phyloP scores from a whole-genome alignment of 2,888 invertebrate genomes.

The Leucania comma region DNA sequence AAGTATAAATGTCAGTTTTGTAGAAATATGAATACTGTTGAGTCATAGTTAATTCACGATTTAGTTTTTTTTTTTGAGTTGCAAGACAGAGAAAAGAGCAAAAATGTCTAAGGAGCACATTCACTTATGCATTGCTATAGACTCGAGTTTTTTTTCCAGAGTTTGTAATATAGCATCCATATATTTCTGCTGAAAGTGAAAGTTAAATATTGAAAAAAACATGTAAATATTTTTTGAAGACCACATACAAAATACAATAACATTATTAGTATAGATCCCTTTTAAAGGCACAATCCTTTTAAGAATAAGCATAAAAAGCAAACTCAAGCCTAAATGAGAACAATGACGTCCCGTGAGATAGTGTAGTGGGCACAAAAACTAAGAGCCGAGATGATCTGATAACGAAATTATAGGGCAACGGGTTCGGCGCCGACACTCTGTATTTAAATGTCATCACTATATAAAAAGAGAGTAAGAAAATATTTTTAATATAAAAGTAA shows the following conservation, averaged over 20 bases:
- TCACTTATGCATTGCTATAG: slow-evolving; percentile 19
- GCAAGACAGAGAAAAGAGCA: slow-evolving; percentile 17
- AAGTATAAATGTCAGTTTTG: slow-evolving; percentile 19
- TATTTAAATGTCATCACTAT: slow-evolving; percentile 66
- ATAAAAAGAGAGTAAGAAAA: slow-evolving; percentile 55
- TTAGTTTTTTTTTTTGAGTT: slow-evolving; percentile 34
- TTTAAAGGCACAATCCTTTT: slow-evolving; percentile 13
- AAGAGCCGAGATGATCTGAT: slow-evolving; percentile 80
- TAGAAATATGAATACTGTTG: slow-evolving; percentile 30
- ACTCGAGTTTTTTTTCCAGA: slow-evolving; percentile 12
- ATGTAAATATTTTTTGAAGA: background rate
- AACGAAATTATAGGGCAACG: slow-evolving; percentile 78
- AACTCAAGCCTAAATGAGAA: slow-evolving; percentile 69
- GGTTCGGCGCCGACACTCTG: slow-evolving; percentile 57
- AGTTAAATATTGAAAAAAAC: background rate
- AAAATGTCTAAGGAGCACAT: slow-evolving; percentile 26
- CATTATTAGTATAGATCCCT: slow-evolving; percentile 14
- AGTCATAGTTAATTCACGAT: slow-evolving; percentile 40
- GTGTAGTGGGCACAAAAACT: slow-evolving; percentile 75
- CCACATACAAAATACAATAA: background rate
- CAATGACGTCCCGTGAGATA: slow-evolving; percentile 77
- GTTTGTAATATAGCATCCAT: background rate
- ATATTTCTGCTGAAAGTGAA: background rate
- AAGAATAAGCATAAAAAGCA: slow-evolving; percentile 46
- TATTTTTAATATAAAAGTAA: slow-evolving; percentile 52